A percentile compares a stretch with the other conserved stretches of the same genome.
Conservation (phyloP, 2,888 invertebrate genomes). For the Thalpophila matura region DNA sequence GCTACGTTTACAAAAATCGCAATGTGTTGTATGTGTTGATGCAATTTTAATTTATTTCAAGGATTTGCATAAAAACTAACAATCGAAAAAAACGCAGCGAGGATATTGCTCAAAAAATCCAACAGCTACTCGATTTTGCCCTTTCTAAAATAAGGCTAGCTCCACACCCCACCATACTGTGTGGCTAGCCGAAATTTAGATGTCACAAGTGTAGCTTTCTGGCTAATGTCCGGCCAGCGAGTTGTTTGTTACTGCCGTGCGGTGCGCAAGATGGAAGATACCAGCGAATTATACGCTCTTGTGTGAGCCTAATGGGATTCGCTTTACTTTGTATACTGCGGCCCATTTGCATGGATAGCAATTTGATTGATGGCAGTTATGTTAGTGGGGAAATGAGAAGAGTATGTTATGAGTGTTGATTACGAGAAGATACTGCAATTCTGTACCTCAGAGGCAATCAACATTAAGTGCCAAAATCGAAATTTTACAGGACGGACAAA, state of each 20-base stretch:
- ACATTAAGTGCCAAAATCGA: no score
- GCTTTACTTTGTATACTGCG: conserved; percentile 53
- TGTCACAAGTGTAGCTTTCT: conserved; percentile 88
- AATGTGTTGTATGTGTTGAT: no score
- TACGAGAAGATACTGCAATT: no score
- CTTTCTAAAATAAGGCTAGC: conserved; percentile 43
- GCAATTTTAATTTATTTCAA: no score
- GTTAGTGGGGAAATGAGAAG: not conserved
- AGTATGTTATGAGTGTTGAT: no score
- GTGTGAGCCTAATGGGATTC: conserved; percentile 65
- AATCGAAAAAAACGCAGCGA: no score
- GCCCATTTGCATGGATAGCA: conserved; percentile 59
- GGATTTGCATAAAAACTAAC: no score
- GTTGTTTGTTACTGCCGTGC: conserved; percentile 88
- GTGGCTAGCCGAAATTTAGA: conserved; percentile 89
- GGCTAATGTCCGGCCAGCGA: conserved; percentile 82
- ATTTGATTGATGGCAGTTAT: conserved; percentile 54
- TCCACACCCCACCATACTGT: conserved; percentile 67
- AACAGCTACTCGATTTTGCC: conserved; percentile 9
- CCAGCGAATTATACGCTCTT: conserved; percentile 82
- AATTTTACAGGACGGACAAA: no score
- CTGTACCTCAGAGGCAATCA: no score
- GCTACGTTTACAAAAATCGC: no score
- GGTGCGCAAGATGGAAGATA: conserved; percentile 87
- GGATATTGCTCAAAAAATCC: not conserved